Conservation (phyloP, 1,140 invertebrate species). For the Prorops nasuta region DNA sequence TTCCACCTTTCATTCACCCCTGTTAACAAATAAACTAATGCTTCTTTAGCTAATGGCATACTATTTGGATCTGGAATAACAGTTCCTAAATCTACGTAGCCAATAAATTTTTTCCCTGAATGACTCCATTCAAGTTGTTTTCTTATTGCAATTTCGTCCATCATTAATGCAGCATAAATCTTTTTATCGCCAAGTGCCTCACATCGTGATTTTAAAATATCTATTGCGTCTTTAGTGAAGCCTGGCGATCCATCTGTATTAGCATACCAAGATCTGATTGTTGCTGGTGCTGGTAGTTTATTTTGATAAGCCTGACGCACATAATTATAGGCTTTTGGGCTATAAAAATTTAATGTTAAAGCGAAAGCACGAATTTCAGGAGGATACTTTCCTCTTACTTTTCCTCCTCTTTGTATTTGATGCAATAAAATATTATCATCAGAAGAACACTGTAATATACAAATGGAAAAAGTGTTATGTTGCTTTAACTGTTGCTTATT, state of each 20-base stretch:
- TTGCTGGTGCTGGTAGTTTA: constrained; percentile 43
- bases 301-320: constrained; percentile 41
- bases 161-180: constrained; percentile 7
- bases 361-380: constrained; percentile 23
- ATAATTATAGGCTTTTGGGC: constrained; percentile 44
- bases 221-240: constrained; percentile 42
- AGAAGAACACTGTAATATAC: no score
- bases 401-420: no score
- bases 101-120: constrained; percentile 27
- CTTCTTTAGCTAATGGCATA: constrained; percentile 32
- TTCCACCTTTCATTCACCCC: constrained; percentile 37
- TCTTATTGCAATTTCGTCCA: constrained; percentile 27
- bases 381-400: constrained; percentile 11
- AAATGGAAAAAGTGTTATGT: no score
- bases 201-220: constrained; percentile 31
- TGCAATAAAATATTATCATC: no score
- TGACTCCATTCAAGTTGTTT: constrained; percentile 17
- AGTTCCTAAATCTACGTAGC: constrained; percentile 29
- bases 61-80: constrained; percentile 21
- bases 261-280: constrained; percentile 45
- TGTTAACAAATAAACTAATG: constrained; percentile 39
- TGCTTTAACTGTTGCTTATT: no score
- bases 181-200: constrained; percentile 3
- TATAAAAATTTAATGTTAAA: constrained; percentile 47
- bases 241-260: constrained; percentile 40